Percentiles rank a stretch among this genome's conserved stretches.
These are phyloP conservation scores for Syritta pipiens DNA, from an alignment of 2,888 invertebrate genomes.

Conservation along the genomic window DNA sequence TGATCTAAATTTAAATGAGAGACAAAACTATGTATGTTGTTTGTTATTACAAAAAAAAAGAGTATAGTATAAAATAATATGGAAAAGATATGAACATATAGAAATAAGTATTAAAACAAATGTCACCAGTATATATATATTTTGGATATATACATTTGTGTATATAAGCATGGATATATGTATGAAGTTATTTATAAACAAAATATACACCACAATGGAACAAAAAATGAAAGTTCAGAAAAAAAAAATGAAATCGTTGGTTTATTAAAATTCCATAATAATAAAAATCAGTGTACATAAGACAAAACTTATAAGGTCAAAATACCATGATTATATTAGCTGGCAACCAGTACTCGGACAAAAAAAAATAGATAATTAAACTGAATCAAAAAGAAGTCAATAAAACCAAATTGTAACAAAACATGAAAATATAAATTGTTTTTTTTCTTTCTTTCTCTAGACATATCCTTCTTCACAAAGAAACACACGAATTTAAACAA, in stretches of 20 bases:
- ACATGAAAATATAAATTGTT: constrained; percentile 7
- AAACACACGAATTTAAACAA: constrained; percentile 8
- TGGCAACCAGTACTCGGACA: constrained; percentile 33
- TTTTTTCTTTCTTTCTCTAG: constrained; percentile 5
- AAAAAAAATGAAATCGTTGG: background rate
- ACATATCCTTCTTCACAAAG: too few relatives aligned
- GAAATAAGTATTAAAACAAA: constrained; percentile 34
- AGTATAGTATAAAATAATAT: constrained; percentile 38
- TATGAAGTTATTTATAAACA: constrained; percentile 39
- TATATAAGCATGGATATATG: constrained; percentile 29
- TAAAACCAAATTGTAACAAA: constrained; percentile 58
- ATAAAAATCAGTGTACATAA: constrained; percentile 32
- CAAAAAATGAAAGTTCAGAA: constrained; percentile 3
- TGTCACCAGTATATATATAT: constrained; percentile 25
- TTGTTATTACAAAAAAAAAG: constrained; percentile 54
- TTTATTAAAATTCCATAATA: constrained; percentile 37
- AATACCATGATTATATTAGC: constrained; percentile 5
- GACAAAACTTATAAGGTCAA: constrained; percentile 16
- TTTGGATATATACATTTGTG: constrained; percentile 20
- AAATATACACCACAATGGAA: constrained; percentile 34
- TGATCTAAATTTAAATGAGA: constrained; percentile 68
- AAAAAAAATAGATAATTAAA: constrained; percentile 36
- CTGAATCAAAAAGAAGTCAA: constrained; percentile 41
- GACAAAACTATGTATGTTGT: constrained; percentile 66
- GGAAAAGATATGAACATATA: constrained; percentile 42